phyloP scores from a whole-genome alignment of 1,140 invertebrate genomes.

The Penaeus chinensis region DNA sequence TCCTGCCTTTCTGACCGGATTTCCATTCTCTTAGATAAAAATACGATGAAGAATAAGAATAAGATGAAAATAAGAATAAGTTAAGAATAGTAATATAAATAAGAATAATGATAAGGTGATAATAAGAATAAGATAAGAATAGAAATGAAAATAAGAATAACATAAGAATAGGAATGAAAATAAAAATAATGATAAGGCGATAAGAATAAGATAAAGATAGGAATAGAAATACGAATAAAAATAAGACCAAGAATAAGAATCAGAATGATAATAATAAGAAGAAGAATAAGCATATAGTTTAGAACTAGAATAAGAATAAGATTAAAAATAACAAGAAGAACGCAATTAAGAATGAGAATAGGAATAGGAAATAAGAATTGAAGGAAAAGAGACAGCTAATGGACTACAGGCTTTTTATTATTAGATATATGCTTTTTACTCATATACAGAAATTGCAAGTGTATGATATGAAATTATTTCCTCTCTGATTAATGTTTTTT shows the following conservation, averaged over 20 bases:
- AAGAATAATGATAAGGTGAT: neutral
- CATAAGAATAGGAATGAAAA: neutral
- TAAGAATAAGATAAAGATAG: too few relatives aligned
- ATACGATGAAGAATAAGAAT: neutral
- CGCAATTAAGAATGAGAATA: neutral
- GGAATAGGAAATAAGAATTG: neutral
- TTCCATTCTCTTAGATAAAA: neutral
- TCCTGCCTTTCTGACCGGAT: neutral
- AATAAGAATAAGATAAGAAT: neutral
- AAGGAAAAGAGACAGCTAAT: neutral
- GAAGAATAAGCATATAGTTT: neutral
- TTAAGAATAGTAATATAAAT: neutral
- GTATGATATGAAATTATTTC: too few relatives aligned
- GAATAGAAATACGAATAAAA: neutral
- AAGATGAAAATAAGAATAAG: neutral
- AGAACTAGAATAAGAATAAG: too few relatives aligned
- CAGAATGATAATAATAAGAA: slow-evolving; percentile 10
- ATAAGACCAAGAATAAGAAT: slow-evolving; percentile 5
- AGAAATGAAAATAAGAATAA: slow-evolving; percentile 1
- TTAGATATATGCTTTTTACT: neutral
- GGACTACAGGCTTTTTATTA: neutral
- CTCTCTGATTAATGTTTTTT: too few relatives aligned
- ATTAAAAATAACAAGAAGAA: slow-evolving; percentile 2
- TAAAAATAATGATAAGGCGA: neutral
- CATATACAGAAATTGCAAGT: neutral